A percentile compares a stretch with the other conserved stretches of the same genome.
Evolutionary conservation across 2,113 vertebrate genomes (phyloP).

Genomic region (Cephalopholis sonnerati): DNA sequence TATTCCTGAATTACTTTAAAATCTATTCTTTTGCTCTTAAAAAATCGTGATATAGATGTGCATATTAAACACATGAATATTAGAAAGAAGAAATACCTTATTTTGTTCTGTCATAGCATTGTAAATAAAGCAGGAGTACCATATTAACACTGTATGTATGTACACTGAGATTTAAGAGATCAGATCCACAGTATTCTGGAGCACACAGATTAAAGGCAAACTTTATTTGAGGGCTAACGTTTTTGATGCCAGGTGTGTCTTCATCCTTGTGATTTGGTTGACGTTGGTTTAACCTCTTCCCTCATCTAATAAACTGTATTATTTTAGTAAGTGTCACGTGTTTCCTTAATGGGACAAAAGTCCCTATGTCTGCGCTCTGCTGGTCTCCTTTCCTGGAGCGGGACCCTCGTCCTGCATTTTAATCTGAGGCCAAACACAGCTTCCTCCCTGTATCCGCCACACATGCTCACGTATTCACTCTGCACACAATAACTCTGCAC

Average conservation of each 20-base stretch:
- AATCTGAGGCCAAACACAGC: constrained; percentile 82
- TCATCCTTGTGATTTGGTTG: too few species aligned
- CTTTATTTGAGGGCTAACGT: too few species aligned
- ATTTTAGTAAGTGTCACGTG: constrained; percentile 26
- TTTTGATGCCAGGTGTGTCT: too few species aligned
- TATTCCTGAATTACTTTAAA: neutral
- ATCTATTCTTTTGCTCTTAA: neutral
- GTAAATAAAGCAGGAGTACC: neutral
- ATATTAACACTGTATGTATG: neutral
- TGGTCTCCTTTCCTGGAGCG: constrained; percentile 72
- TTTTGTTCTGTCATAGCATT: neutral
- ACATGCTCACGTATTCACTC: constrained; percentile 45
- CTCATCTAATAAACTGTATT: neutral
- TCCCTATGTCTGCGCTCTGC: constrained; percentile 48
- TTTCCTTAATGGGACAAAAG: constrained; percentile 64
- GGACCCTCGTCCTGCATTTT: constrained; percentile 75
- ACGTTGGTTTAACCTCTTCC: too few species aligned
- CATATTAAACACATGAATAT: neutral
- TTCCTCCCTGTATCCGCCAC: constrained; percentile 77
- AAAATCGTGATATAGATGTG: neutral
- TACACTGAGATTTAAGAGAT: too few species aligned
- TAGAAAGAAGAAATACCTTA: neutral
- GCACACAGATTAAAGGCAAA: too few species aligned
- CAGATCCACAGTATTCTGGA: too few species aligned
- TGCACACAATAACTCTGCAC: constrained; percentile 22